Percentiles rank a stretch among this genome's conserved stretches.
Evolutionary conservation across 2,797 vertebrate genomes (phyloP).

Genomic region (Enteromius trimaculatus): DNA sequence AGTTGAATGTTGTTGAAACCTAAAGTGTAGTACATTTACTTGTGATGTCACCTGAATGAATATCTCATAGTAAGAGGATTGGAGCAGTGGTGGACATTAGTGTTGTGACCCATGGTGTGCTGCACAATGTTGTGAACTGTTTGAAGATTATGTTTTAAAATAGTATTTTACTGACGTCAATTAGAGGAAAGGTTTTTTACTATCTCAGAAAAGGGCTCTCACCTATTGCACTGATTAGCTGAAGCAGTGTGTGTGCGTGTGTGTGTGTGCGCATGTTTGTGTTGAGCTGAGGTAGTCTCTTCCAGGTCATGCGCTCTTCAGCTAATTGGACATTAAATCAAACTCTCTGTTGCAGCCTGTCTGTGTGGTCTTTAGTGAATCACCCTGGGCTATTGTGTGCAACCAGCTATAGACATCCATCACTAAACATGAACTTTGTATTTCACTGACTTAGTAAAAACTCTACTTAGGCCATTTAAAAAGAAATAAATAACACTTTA

Average conservation of each 20-base stretch:
- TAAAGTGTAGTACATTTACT: not conserved
- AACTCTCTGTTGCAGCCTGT: conserved; percentile 44
- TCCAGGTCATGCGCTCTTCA: conserved; percentile 65
- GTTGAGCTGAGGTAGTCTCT: conserved; percentile 51
- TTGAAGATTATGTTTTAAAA: conserved; percentile 45
- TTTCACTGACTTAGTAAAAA: not conserved
- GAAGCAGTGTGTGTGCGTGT: conserved; percentile 1
- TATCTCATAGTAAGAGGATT: not conserved
- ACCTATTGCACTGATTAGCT: conserved; percentile 46
- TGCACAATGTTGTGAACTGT: conserved; percentile 15
- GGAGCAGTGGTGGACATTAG: not conserved
- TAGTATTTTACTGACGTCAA: conserved; percentile 50
- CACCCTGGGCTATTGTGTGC: conserved; percentile 23
- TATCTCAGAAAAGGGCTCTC: conserved; percentile 34
- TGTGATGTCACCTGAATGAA: conserved; percentile 1
- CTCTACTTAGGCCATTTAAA: not conserved
- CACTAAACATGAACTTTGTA: conserved; percentile 6
- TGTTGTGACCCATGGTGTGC: not conserved
- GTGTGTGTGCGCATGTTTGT: not conserved
- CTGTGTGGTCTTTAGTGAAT: conserved; percentile 40
- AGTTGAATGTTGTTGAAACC: not conserved
- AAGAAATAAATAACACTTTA: not conserved
- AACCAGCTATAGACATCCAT: conserved; percentile 22
- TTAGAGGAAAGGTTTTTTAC: conserved; percentile 54
- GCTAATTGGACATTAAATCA: conserved; percentile 76